A percentile compares a stretch with the other conserved stretches of the same genome.
These are phyloP conservation scores for Orthosia incerta DNA, from an alignment of 2,888 invertebrate species.

Conservation along the genomic window DNA sequence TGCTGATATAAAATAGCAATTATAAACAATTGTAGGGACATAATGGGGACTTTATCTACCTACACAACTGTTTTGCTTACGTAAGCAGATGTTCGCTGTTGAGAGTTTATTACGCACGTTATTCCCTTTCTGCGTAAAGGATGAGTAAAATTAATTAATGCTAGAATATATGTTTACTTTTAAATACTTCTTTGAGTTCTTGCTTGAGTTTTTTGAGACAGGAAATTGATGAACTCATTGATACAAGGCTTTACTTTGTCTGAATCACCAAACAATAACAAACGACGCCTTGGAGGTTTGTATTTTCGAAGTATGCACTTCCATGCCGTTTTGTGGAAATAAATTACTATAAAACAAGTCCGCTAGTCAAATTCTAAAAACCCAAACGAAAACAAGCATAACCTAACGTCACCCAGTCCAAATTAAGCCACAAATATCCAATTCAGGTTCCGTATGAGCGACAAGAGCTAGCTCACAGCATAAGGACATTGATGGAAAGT, in stretches of 20 bases:
- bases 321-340: no score
- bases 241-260: not conserved
- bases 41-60: conserved; percentile 45
- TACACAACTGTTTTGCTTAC: conserved; percentile 42
- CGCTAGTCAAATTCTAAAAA: not conserved
- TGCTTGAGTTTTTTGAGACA: conserved; percentile 21
- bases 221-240: conserved; percentile 34
- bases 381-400: not conserved
- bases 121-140: conserved; percentile 25
- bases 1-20: conserved; percentile 71
- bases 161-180: conserved; percentile 43
- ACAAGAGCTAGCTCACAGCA: conserved; percentile 31
- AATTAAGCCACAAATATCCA: conserved; percentile 2
- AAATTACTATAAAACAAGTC: not conserved
- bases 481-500: conserved; percentile 64
- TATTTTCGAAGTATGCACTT: no score
- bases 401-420: not conserved
- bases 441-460: conserved; percentile 32
- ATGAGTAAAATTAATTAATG: conserved; percentile 52
- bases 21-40: conserved; percentile 55
- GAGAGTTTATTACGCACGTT: conserved; percentile 28
- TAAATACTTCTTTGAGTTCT: conserved; percentile 31
- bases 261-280: not conserved
- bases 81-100: conserved; percentile 29
- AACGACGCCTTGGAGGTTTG: no score